Base-by-base conservation (phyloP, 1,140 invertebrate genomes). In the Campoletis sonorensis region DNA sequence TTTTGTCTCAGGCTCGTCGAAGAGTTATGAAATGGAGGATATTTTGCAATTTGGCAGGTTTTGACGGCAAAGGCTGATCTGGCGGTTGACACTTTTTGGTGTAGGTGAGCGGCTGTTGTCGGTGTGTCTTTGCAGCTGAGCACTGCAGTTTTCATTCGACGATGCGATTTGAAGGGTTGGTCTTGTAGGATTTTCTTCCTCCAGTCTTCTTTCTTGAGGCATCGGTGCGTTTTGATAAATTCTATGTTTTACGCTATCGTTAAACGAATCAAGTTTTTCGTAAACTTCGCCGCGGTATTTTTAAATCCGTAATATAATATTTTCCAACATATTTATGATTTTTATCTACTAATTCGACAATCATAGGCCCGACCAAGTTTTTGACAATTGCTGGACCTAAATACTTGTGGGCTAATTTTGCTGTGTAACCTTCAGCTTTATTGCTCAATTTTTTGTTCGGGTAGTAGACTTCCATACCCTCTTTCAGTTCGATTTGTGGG, bases 401-500 rank as follows among this genome's bases (percentile, higher is more conserved):
- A 76, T 61, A 77, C 10, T 37, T 54, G 18, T 77, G 80, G 13
- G 80, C 80, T 51, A 76, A 77, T 67, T 81, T 81, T 1, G 23
- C 27, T 8, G 72, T 40, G 26, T 76, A 77, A 18, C 26, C 72
- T 30, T 81, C 72, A 10, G 80, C 72, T 51, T 81, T 81, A 64
- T 76, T 81, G 27, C 79, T 81, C 0, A 81, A 26, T 51, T 81
- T 77, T 67, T 81, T 81, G 10, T 81, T 81, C 15, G 49, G 11
- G 49, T 79, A 82, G 70, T 82, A 82, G 21, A 82, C 81, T 67
- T 79, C 77, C 11, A 70, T 82, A 15, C 76, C 81, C n/a, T 61
- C 51, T 79, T 82, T 71, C 3, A 82, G 33, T 30, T 80, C 75
- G 1, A 79, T 13, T 73, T 4, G 72, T 23, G 67, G 37, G 10